A percentile compares a stretch with the other conserved stretches of the same genome.
Conservation (phyloP, 2,888 invertebrate genomes). For the Idaea straminata region DNA sequence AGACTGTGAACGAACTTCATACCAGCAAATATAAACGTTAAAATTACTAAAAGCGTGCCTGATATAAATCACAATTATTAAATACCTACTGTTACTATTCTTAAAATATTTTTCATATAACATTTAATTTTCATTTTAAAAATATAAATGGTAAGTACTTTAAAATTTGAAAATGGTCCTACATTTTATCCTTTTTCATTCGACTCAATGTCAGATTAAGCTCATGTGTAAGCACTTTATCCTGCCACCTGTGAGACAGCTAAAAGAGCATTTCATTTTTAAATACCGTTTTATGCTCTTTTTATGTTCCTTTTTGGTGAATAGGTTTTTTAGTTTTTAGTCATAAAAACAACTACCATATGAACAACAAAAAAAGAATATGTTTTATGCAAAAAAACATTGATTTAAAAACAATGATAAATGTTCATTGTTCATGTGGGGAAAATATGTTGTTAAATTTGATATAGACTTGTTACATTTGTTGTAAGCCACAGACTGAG, state of each 20-base stretch:
- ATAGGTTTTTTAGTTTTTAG: neutral
- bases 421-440: no score
- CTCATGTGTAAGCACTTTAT: slow-evolving; percentile 48
- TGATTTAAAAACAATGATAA: no score
- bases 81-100: no score
- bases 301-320: neutral
- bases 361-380: no score
- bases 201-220: slow-evolving; percentile 53
- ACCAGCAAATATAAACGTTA: no score
- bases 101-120: neutral
- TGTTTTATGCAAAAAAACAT: no score
- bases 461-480: slow-evolving; percentile 13
- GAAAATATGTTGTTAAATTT: neutral
- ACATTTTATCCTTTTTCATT: slow-evolving; percentile 37
- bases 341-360: no score
- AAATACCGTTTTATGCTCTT: slow-evolving; percentile 23
- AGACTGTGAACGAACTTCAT: no score
- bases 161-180: neutral
- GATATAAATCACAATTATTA: no score
- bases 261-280: slow-evolving; percentile 37
- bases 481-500: slow-evolving; percentile 1
- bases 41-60: no score
- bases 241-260: slow-evolving; percentile 48
- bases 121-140: neutral
- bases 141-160: neutral